Percentiles rank a stretch among this genome's conserved stretches.
Conservation (phyloP, 1,140 invertebrate species). For the Drosophila novamexicana region DNA sequence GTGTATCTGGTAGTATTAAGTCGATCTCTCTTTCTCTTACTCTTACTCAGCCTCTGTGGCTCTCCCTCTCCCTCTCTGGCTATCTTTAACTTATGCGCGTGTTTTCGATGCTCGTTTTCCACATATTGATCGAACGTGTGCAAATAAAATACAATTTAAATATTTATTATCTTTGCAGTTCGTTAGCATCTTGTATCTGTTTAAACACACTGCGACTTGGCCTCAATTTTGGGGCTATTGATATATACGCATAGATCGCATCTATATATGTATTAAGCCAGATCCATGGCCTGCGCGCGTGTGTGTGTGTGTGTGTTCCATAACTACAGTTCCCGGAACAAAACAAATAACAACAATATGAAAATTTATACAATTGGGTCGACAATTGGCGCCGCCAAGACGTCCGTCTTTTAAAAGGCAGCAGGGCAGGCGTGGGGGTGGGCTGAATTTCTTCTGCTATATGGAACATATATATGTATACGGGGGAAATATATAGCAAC, state of each 20-base stretch:
- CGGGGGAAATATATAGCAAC: conserved; percentile 15
- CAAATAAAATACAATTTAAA: conserved; percentile 84
- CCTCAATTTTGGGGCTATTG: conserved; percentile 55
- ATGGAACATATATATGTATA: background rate
- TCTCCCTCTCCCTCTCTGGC: conserved; percentile 17
- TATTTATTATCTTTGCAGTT: conserved; percentile 84
- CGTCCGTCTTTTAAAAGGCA: conserved; percentile 4
- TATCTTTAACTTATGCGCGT: conserved; percentile 53
- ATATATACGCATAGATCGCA: background rate
- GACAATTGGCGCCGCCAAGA: conserved; percentile 56
- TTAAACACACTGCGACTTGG: conserved; percentile 59
- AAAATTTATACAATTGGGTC: conserved; percentile 70
- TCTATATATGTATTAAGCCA: background rate
- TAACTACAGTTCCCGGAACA: conserved; percentile 24
- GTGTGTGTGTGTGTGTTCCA: background rate
- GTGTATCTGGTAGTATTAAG: conserved; percentile 12
- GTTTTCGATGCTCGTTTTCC: conserved; percentile 46
- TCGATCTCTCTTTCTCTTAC: background rate
- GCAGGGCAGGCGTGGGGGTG: background rate
- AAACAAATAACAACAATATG: conserved; percentile 17
- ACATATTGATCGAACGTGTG: conserved; percentile 83
- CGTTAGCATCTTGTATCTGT: conserved; percentile 83
- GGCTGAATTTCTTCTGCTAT: background rate
- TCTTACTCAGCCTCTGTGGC: background rate
- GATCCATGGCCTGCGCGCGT: too few relatives aligned